Percentiles rank a stretch among this genome's conserved stretches.
phyloP scores from a whole-genome alignment of 2,113 vertebrate species.

The Sciurus niger region DNA sequence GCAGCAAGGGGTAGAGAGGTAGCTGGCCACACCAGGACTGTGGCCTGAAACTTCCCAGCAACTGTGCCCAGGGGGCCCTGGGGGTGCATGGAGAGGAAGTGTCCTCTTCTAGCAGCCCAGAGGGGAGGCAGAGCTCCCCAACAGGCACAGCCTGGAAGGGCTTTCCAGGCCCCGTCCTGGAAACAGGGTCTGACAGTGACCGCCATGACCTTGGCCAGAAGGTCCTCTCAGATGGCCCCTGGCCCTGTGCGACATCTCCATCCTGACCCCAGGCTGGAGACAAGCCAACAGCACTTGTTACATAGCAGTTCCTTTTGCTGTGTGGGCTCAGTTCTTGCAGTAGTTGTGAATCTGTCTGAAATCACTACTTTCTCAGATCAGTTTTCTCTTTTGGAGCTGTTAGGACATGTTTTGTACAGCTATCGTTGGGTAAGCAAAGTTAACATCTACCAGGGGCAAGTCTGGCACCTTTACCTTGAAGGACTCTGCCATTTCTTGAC shows the following conservation, averaged over 20 bases:
- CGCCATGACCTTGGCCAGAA: conserved; percentile 52
- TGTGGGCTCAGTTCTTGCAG: conserved; percentile 57
- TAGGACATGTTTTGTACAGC: background rate
- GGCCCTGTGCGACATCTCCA: conserved; percentile 5
- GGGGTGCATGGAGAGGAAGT: background rate
- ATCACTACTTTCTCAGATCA: conserved; percentile 25
- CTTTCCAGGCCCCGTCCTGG: background rate
- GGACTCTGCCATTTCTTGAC: conserved; percentile 51
- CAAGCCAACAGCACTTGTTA: conserved; percentile 11
- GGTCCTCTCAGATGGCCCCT: conserved; percentile 31
- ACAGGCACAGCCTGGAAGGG: background rate
- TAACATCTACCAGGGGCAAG: background rate
- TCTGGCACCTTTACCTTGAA: background rate
- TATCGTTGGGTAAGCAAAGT: conserved; percentile 32
- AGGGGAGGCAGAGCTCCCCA: background rate
- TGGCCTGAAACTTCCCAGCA: background rate
- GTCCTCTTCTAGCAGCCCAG: background rate
- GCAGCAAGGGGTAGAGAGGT: background rate
- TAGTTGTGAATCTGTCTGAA: conserved; percentile 55
- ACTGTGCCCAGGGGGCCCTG: background rate
- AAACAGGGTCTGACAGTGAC: conserved; percentile 47
- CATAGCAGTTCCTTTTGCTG: conserved; percentile 39
- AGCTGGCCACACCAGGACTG: background rate
- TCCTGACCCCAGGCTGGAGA: conserved; percentile 59
- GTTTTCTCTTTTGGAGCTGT: conserved; percentile 65